Percentiles rank a stretch among this genome's conserved stretches.
These are phyloP conservation scores for Galendromus occidentalis DNA, from an alignment of 1,140 invertebrate species.

Conservation along the genomic window DNA sequence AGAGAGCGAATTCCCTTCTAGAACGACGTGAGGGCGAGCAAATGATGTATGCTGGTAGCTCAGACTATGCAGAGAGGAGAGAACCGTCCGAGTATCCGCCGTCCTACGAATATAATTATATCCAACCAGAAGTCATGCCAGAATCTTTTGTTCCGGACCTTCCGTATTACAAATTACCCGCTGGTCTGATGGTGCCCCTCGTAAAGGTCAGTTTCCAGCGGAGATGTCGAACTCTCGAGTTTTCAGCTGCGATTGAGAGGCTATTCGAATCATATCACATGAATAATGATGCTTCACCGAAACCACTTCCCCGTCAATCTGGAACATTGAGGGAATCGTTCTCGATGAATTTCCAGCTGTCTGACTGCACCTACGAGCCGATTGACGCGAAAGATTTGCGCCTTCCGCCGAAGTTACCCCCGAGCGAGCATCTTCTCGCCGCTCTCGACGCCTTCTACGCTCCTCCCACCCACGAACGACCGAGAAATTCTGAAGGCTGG, in stretches of 20 bases:
- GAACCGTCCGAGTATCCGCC: slow-evolving; percentile 17
- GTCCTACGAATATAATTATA: slow-evolving; percentile 16
- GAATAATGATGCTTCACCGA: too few relatives aligned
- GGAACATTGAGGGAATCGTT: too few relatives aligned
- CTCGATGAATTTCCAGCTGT: slow-evolving; percentile 42
- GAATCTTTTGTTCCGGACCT: slow-evolving; percentile 50
- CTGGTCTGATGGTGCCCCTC: slow-evolving; percentile 78
- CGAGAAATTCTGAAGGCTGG: slow-evolving; percentile 90
- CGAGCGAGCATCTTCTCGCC: slow-evolving; percentile 66
- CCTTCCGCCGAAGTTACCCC: slow-evolving; percentile 74
- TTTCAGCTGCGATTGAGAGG: too few relatives aligned
- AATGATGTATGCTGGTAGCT: neutral
- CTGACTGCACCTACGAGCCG: slow-evolving; percentile 71
- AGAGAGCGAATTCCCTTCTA: neutral
- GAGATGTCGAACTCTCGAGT: too few relatives aligned
- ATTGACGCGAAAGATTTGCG: slow-evolving; percentile 72
- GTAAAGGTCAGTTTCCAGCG: slow-evolving; percentile 43
- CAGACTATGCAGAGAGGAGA: slow-evolving; percentile 1
- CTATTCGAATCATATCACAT: too few relatives aligned
- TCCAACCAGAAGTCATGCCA: neutral
- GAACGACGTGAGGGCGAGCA: neutral
- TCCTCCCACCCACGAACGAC: slow-evolving; percentile 72
- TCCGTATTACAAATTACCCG: slow-evolving; percentile 87
- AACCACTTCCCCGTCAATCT: too few relatives aligned
- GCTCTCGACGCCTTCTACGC: slow-evolving; percentile 90